Conservation (phyloP, 2,797 vertebrate genomes). For the Sylvia borin region DNA sequence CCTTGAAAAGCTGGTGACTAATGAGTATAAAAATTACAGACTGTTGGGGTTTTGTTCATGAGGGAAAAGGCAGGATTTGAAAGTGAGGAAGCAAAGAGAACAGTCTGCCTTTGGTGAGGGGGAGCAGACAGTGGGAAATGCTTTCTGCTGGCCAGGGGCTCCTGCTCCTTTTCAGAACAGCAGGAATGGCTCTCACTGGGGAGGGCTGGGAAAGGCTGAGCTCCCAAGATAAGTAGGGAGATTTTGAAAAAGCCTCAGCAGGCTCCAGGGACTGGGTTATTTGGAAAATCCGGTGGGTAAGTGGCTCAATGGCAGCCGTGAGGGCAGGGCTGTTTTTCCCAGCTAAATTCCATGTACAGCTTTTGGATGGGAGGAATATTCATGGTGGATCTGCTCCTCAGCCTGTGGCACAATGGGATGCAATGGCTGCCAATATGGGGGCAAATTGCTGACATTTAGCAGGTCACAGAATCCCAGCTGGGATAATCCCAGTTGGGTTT, state of each 20-base stretch:
- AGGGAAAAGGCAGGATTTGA: neutral
- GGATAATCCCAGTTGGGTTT: neutral
- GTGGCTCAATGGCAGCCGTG: neutral
- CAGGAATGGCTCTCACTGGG: neutral
- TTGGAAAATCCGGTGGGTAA: neutral
- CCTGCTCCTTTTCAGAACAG: neutral
- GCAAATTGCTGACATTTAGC: neutral
- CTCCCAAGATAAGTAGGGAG: neutral
- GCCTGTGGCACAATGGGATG: neutral
- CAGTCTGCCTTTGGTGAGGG: neutral
- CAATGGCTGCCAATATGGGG: neutral
- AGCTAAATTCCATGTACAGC: neutral
- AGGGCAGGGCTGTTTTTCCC: neutral
- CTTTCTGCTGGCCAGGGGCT: neutral
- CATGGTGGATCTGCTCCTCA: neutral
- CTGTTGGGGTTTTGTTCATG: neutral
- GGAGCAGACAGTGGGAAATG: neutral
- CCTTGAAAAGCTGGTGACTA: slow-evolving; percentile 45
- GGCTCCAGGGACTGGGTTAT: neutral
- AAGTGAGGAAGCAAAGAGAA: neutral
- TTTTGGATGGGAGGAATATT: neutral
- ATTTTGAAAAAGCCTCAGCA: neutral
- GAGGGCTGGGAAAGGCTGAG: neutral
- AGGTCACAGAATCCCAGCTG: neutral
- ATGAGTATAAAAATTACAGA: slow-evolving; percentile 23